These are phyloP conservation scores for Sylvicola cinctus DNA, from an alignment of 2,888 invertebrate genomes.

Conservation along the genomic window DNA sequence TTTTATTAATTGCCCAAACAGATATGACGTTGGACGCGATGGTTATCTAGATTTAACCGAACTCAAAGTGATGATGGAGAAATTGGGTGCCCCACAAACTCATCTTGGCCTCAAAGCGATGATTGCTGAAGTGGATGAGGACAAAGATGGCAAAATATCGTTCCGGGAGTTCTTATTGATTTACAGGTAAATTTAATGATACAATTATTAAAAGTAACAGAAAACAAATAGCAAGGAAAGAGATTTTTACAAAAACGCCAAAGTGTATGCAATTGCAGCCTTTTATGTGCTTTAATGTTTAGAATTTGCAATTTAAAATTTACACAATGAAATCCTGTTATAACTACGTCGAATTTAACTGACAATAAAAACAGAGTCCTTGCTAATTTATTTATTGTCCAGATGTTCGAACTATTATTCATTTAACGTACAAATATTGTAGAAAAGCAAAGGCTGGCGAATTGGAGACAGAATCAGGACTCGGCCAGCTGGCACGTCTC, in stretches of 20 bases:
- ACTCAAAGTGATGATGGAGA: constrained; percentile 92
- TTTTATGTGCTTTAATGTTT: too few relatives aligned
- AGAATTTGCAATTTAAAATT: too few relatives aligned
- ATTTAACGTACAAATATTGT: too few relatives aligned
- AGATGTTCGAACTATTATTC: too few relatives aligned
- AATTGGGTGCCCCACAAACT: constrained; percentile 85
- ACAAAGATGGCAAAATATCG: constrained; percentile 66
- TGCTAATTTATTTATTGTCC: too few relatives aligned
- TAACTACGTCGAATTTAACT: too few relatives aligned
- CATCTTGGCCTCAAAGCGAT: constrained; percentile 85
- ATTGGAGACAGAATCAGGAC: constrained; percentile 64
- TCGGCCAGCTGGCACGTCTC: constrained; percentile 65
- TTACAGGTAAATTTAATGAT: constrained; percentile 29
- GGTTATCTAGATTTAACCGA: constrained; percentile 77
- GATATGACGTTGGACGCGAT: constrained; percentile 78
- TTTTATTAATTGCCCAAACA: constrained; percentile 34
- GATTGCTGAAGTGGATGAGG: constrained; percentile 83
- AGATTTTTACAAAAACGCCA: too few relatives aligned
- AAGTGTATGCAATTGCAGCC: too few relatives aligned
- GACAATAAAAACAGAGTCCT: too few relatives aligned
- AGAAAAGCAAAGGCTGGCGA: constrained; percentile 86
- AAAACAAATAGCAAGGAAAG: too few relatives aligned
- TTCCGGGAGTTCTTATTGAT: constrained; percentile 75
- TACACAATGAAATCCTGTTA: too few relatives aligned
- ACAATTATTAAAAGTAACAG: too few relatives aligned